phyloP scores from a whole-genome alignment of 1,140 invertebrate species.

The Scaptomyza hsui region DNA sequence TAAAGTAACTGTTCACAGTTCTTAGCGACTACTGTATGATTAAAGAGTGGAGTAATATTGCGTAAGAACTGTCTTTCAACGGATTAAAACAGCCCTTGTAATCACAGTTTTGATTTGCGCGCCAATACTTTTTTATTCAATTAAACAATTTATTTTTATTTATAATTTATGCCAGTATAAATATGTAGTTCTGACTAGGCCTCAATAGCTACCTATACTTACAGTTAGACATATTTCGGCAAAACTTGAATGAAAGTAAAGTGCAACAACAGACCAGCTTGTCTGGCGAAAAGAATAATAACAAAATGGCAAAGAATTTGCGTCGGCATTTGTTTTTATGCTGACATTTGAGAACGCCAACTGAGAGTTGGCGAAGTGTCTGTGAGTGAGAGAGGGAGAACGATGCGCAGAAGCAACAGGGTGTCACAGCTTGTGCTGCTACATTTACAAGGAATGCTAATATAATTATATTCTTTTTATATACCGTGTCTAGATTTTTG shows the following conservation, averaged over 20 bases:
- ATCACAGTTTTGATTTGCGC: no score
- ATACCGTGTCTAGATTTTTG: no score
- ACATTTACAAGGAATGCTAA: background rate
- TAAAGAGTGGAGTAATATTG: no score
- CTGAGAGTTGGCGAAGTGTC: conserved; percentile 2
- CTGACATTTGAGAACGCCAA: conserved; percentile 11
- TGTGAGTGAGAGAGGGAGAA: background rate
- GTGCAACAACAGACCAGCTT: conserved; percentile 9
- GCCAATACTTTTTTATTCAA: background rate
- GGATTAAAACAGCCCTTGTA: no score
- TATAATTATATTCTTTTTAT: background rate
- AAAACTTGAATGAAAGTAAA: conserved; percentile 32
- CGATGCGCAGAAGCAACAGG: conserved; percentile 52
- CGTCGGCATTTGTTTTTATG: conserved; percentile 32
- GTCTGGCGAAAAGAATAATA: conserved; percentile 19
- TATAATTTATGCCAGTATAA: background rate
- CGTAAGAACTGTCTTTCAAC: no score
- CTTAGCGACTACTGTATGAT: no score
- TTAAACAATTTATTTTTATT: background rate
- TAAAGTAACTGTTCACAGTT: no score
- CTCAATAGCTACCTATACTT: background rate
- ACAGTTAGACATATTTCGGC: conserved; percentile 12
- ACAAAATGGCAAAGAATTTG: conserved; percentile 17
- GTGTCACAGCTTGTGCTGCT: conserved; percentile 27
- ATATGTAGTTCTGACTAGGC: background rate